phyloP scores from a whole-genome alignment of 2,113 vertebrate genomes.

The Myrmecophaga tridactyla region DNA sequence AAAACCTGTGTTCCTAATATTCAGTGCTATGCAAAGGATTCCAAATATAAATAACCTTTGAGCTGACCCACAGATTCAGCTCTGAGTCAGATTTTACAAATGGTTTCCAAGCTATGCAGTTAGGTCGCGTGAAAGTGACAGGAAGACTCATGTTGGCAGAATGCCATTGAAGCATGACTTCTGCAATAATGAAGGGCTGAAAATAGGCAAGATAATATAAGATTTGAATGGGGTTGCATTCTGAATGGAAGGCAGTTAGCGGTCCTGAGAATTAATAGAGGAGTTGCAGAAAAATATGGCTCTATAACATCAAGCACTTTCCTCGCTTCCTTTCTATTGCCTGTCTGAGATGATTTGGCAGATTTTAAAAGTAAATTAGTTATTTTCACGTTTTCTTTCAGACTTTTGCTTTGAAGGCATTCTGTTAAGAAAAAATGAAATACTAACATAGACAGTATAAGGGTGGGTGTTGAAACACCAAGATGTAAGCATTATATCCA shows the following conservation, averaged over 20 bases:
- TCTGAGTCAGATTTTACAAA: conserved; percentile 67
- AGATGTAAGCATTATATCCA: neutral
- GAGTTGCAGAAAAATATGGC: conserved; percentile 51
- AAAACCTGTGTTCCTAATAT: neutral
- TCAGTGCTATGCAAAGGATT: conserved; percentile 30
- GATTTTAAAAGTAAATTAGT: conserved; percentile 77
- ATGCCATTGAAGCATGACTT: conserved; percentile 51
- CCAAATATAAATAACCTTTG: conserved; percentile 68
- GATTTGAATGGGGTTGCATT: conserved; percentile 62
- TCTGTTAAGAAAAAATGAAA: conserved; percentile 25
- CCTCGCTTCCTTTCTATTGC: conserved; percentile 56
- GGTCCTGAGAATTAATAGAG: conserved; percentile 44
- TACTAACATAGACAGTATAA: neutral
- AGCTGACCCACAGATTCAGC: conserved; percentile 60
- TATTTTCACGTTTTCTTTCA: conserved; percentile 65
- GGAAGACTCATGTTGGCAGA: conserved; percentile 39
- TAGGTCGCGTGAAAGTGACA: conserved; percentile 62
- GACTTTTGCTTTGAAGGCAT: conserved; percentile 36
- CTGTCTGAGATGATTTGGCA: conserved; percentile 71
- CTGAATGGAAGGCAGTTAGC: conserved; percentile 44
- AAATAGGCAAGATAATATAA: conserved; percentile 45
- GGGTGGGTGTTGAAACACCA: neutral
- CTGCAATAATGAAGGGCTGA: conserved; percentile 39
- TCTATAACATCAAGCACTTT: neutral
- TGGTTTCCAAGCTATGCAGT: conserved; percentile 51